Base-by-base conservation (phyloP, 2,888 invertebrate genomes). In the Pammene aurita region DNA sequence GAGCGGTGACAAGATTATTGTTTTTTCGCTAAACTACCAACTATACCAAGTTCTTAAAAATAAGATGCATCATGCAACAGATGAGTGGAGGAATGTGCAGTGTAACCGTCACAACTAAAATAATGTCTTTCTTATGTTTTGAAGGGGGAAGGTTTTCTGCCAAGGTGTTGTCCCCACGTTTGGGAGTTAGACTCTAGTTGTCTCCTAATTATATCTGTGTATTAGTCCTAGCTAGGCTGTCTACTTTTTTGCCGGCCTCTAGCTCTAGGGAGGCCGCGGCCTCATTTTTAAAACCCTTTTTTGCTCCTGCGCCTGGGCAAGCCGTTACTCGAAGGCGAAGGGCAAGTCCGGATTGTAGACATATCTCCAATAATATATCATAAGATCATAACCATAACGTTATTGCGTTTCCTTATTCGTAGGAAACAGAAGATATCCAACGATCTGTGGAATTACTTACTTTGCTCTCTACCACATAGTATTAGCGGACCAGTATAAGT, bases 391-490 rank as follows among this genome's bases (percentile, higher is more conserved):
- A n/a, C 54, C 44, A 44, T 44, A 46, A 13, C 42, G 64, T 71
- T 68, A 70, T 42, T 60, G 14, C 26, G n/a, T 56, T 66, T 66
- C 73, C 73, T 70, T 73, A 71, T 73, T 66, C 48, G 72, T 50
- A 52, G 41, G 65, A 66, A 56, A 61, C 38, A 26, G 54, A 72
- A 74, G 82, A 83, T 81, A 73, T 60, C 34, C 26, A 46, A 60
- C 63, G 75, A 82, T 80, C 78, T 73, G 71, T 69, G 67, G 72
- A 72, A 71, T n/a, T 50, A 50, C 1, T 16, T 10, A 48, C 16
- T 50, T 48, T 7, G 16, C 48, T 48, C 16, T 44, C 7, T 48
- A 48, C 10, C 46, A 16, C 46, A 7, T 46, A 46, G 7, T 14
- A 48, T 2, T 16, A 18, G 9, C 16, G 18, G n/a, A 50, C 4